Evolutionary conservation across 2,113 vertebrate species (phyloP).

Genomic region (Loxodonta africana): DNA sequence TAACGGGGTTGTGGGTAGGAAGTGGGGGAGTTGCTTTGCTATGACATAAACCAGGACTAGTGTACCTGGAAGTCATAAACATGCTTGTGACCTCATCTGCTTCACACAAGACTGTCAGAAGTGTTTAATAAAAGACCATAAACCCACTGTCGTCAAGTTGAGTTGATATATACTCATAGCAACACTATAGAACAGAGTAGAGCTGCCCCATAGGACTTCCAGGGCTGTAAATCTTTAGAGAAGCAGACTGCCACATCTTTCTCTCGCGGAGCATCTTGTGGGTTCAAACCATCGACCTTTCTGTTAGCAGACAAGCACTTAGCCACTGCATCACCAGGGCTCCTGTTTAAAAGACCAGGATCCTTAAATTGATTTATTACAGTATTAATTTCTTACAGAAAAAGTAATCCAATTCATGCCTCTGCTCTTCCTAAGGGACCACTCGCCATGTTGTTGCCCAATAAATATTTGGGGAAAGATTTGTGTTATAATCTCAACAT

Average conservation of each 20-base stretch:
- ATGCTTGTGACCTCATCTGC: neutral
- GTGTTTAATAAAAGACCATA: neutral
- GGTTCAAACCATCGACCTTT: neutral
- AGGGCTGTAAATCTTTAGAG: neutral
- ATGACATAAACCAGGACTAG: neutral
- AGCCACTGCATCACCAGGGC: neutral
- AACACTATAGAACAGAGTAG: neutral
- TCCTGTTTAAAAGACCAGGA: slow-evolving; percentile 55
- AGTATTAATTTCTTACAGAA: slow-evolving; percentile 67
- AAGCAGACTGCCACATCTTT: neutral
- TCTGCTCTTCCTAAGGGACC: slow-evolving; percentile 3
- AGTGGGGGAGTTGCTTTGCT: neutral
- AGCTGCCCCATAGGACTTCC: neutral
- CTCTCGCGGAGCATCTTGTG: neutral
- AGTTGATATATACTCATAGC: neutral
- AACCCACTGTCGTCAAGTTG: neutral
- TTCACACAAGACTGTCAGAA: neutral
- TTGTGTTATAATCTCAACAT: slow-evolving; percentile 43
- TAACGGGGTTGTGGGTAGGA: neutral
- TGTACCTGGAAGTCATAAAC: neutral
- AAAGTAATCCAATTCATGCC: slow-evolving; percentile 12
- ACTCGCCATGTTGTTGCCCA: slow-evolving; percentile 48
- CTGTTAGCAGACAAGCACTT: neutral
- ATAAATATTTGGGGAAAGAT: slow-evolving; percentile 64
- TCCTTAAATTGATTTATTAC: slow-evolving; percentile 31